Base-by-base conservation (phyloP, 1,140 invertebrate species). In the Xylocopa sonorina region DNA sequence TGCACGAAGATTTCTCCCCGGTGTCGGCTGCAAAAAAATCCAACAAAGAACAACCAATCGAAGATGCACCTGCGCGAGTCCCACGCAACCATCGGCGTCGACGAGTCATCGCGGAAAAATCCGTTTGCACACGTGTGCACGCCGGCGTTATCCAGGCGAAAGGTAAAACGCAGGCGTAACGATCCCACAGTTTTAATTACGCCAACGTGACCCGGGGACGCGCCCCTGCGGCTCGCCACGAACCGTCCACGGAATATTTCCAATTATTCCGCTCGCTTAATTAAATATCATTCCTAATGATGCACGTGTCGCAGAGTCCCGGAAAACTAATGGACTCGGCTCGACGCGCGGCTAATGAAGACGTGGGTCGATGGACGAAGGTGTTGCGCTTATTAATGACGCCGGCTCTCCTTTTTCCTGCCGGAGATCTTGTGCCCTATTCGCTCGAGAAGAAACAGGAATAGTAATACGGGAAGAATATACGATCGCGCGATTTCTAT, bases 131-230 rank as follows among this genome's bases (percentile, higher is more conserved):
- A 74, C 60, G 29, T 43, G 55, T 57, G 55, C 67, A 58, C 18
- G 27, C 67, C n/a, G 29, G n/a, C 14, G 29, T 63, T 48, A 58
- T 51, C 73, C 69, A 34, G 66, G 66, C 75, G 80, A 86, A 86
- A 82, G 83, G 80, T 72, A 73, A 85, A 85, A 82, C 80, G 83
- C 83, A 86, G 84, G 80, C 83, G 83, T 85, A 82, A 82, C 75
- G 58, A 85, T 82, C 75, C 80, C 75, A 85, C 82, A 86, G 80
- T 86, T 86, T 86, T 86, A 86, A 86, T 86, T 82, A 86, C 75
- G 83, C 79, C 84, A 78, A 81, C 79, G 57, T 75, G 78, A 63
- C 55, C 73, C 71, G n/a, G 71, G 63, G 63, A 69, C 74, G 79
- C 58, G 69, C 79, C 79, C 75, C 83, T 77, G 57, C 64, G 53